Conservation (phyloP, 2,888 invertebrate species). For the Nasonia oneida region DNA sequence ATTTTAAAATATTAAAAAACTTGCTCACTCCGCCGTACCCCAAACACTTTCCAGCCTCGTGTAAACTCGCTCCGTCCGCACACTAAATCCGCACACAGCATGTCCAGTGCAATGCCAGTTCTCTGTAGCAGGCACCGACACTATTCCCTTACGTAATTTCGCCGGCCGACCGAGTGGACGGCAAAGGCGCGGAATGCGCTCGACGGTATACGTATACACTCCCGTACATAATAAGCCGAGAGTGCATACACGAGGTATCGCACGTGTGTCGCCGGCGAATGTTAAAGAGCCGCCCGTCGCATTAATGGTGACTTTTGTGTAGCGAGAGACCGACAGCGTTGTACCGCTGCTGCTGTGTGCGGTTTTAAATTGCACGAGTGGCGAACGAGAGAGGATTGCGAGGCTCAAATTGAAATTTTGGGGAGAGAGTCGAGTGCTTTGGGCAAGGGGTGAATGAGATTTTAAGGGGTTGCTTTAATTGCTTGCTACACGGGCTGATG, state of each 20-base stretch:
- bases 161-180: neutral
- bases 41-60: neutral
- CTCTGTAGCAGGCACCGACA: neutral
- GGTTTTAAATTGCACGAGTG: slow-evolving; percentile 1
- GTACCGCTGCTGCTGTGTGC: neutral
- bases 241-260: neutral
- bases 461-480: neutral
- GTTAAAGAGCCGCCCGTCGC: slow-evolving; percentile 5
- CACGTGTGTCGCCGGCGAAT: slow-evolving; percentile 8
- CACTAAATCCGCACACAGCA: neutral
- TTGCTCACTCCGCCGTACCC: neutral
- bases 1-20: too few species aligned
- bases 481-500: neutral
- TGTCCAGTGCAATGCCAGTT: neutral
- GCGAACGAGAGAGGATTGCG: neutral
- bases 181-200: slow-evolving; percentile 12
- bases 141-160: slow-evolving; percentile 14
- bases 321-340: neutral
- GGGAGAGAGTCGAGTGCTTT: neutral
- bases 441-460: neutral
- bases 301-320: neutral
- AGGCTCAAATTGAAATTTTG: neutral
- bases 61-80: neutral
- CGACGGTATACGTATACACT: neutral
- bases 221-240: slow-evolving; percentile 10